Percentiles rank a stretch among this genome's conserved stretches.
phyloP scores from a whole-genome alignment of 2,113 vertebrate genomes.

The Brachionichthys hirsutus region DNA sequence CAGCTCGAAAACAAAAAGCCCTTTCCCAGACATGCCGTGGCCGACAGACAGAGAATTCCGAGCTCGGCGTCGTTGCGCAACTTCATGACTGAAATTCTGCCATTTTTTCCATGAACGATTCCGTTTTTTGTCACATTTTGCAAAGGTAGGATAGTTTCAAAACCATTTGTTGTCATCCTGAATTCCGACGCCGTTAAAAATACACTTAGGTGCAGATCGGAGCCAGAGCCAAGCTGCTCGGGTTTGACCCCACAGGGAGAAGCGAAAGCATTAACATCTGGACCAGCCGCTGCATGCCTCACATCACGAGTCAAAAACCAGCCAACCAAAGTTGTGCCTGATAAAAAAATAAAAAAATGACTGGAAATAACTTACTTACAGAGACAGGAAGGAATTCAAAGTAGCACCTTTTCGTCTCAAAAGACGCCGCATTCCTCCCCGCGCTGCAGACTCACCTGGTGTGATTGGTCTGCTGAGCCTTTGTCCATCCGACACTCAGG shows the following conservation, averaged over 20 bases:
- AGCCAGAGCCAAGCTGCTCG: constrained; percentile 38
- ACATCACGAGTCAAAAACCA: constrained; percentile 38
- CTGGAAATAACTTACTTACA: constrained; percentile 21
- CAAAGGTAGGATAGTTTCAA: not conserved
- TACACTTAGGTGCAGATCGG: constrained; percentile 12
- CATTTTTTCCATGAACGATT: not conserved
- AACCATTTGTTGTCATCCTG: not conserved
- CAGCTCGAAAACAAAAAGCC: too few species aligned
- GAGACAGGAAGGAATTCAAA: not conserved
- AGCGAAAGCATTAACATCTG: constrained; percentile 60
- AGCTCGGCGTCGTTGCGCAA: too few species aligned
- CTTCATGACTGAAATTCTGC: too few species aligned
- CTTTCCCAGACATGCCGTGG: too few species aligned
- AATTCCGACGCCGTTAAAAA: constrained; percentile 4
- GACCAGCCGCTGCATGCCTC: constrained; percentile 33
- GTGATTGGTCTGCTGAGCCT: constrained; percentile 63
- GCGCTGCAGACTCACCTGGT: constrained; percentile 64
- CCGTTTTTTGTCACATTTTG: not conserved
- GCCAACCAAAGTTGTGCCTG: constrained; percentile 37
- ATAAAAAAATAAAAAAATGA: constrained; percentile 21
- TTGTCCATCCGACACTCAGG: constrained; percentile 56
- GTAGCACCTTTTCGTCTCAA: too few species aligned
- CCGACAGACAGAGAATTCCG: too few species aligned
- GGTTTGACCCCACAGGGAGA: constrained; percentile 54
- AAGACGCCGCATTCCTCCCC: not conserved